Conservation (phyloP, 2,113 vertebrate species). For the Malurus cyaneus region DNA sequence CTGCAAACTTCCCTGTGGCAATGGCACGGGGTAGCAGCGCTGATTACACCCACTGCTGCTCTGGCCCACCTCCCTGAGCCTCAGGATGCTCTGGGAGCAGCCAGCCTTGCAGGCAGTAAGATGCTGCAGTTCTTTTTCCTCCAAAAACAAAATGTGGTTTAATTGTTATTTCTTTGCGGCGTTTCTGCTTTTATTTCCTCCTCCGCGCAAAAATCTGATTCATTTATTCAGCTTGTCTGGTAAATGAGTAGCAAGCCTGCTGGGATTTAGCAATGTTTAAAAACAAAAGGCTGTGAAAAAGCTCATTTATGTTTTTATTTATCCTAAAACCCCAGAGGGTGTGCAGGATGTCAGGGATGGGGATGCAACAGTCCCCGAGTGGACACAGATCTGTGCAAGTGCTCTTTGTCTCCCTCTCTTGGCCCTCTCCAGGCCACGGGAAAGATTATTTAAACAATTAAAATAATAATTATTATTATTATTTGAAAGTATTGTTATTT, state of each 20-base stretch:
- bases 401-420: conserved; percentile 64
- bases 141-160: neutral
- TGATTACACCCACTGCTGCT: neutral
- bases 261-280: neutral
- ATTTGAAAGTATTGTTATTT: neutral
- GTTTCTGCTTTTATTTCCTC: neutral
- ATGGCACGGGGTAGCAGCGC: neutral
- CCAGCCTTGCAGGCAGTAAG: neutral
- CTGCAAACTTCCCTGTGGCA: conserved; percentile 12
- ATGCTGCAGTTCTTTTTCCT: neutral
- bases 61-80: neutral
- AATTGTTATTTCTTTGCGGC: neutral
- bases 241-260: neutral
- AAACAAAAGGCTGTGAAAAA: neutral
- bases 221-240: neutral
- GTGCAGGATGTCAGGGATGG: neutral
- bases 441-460: neutral
- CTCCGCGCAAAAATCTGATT: neutral
- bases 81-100: neutral
- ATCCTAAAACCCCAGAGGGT: neutral
- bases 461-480: neutral
- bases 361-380: neutral
- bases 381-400: neutral
- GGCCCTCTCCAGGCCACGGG: neutral
- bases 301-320: fast-evolving